These are phyloP conservation scores for Lasiurus borealis DNA, from an alignment of 2,113 vertebrate species.

Conservation along the genomic window DNA sequence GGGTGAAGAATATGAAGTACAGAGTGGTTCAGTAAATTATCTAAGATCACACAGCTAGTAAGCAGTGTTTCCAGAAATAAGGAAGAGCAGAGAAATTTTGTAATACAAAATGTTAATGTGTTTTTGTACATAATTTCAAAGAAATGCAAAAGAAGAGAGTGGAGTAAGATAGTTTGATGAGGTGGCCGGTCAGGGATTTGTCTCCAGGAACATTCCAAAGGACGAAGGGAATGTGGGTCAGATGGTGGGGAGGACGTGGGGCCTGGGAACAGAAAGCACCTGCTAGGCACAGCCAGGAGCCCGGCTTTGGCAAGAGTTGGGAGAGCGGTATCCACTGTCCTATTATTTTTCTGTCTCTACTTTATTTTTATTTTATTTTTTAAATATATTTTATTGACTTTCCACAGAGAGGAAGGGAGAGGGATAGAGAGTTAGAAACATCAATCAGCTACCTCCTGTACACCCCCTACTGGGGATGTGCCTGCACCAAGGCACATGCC, in stretches of 20 bases:
- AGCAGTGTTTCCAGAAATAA: neutral
- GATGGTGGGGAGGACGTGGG: neutral
- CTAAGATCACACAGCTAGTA: neutral
- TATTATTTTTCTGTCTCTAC: neutral
- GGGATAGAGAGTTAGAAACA: no score
- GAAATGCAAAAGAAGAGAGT: neutral
- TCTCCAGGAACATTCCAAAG: neutral
- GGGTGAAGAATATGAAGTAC: neutral
- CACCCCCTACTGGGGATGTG: no score
- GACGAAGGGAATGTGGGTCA: neutral
- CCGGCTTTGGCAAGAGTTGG: neutral
- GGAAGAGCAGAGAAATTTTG: neutral
- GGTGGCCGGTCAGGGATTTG: neutral
- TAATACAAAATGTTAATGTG: neutral
- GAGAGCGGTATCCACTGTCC: neutral
- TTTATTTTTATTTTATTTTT: neutral
- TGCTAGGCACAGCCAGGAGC: no score
- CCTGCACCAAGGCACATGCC: no score
- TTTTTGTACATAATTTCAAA: neutral
- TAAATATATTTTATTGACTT: no score
- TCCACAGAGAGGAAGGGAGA: no score
- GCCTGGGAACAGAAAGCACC: neutral
- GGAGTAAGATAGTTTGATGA: neutral
- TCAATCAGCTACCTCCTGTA: no score
- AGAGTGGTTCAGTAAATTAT: neutral